Percentiles rank a stretch among this genome's conserved stretches.
phyloP scores from a whole-genome alignment of 2,113 vertebrate species.

The Potamarius usumacintae region DNA sequence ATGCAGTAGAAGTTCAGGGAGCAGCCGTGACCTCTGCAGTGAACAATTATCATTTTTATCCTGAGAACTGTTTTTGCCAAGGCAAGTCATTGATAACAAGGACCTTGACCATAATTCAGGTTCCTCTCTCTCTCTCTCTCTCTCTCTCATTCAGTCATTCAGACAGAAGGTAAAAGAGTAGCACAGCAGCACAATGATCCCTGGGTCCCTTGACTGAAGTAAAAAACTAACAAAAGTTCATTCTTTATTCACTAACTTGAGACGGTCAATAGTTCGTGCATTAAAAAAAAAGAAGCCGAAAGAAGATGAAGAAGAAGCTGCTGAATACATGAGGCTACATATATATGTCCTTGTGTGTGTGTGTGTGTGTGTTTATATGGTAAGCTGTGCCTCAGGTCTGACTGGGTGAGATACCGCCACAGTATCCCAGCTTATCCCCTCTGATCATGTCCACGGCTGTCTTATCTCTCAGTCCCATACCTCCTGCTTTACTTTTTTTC shows the following conservation, averaged over 20 bases:
- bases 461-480: constrained; percentile 45
- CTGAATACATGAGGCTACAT: too few relatives aligned
- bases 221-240: not conserved
- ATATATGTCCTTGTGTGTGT: not conserved
- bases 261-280: not conserved
- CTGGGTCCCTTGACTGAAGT: not conserved
- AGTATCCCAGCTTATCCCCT: constrained; percentile 43
- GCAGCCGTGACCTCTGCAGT: not conserved
- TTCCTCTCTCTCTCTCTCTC: not conserved
- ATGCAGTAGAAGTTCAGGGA: not conserved
- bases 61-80: not conserved
- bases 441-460: constrained; percentile 33
- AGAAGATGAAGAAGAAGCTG: not conserved
- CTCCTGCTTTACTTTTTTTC: constrained; percentile 21
- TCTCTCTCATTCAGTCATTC: not conserved
- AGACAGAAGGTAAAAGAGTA: not conserved
- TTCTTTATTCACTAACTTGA: not conserved
- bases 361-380: not conserved
- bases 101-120: not conserved
- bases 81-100: not conserved
- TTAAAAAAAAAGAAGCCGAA: not conserved
- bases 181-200: not conserved
- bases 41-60: constrained; percentile 23
- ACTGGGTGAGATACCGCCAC: constrained; percentile 40
- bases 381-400: constrained; percentile 40